phyloP scores from a whole-genome alignment of 64 coral and sea anemone species.

The Pocillopora damicornis region DNA sequence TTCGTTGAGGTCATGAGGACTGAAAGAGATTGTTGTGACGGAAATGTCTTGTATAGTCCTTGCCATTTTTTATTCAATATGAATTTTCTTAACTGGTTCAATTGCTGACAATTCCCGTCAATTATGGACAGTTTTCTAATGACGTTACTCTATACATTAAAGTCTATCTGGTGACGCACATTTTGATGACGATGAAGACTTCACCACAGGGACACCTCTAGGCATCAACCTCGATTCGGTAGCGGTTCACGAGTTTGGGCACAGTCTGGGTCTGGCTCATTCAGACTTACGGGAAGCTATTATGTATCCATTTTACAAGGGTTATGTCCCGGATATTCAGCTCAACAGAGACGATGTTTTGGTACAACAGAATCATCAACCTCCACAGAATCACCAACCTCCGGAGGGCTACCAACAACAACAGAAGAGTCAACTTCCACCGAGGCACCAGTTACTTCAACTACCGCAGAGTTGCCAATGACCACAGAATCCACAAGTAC shows the following conservation, averaged over 20 bases:
- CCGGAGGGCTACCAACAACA: not conserved
- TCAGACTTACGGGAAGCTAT: constrained; percentile 37
- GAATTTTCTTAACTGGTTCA: too few species aligned
- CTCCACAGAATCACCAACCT: not conserved
- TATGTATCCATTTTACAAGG: constrained; percentile 65
- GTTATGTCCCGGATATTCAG: constrained; percentile 38
- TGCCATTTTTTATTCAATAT: too few species aligned
- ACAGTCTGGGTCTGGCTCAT: constrained; percentile 67
- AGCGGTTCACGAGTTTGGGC: constrained; percentile 75
- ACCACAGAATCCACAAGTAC: too few species aligned
- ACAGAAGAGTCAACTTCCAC: not conserved
- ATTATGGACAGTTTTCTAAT: too few species aligned
- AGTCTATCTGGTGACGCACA: constrained; percentile 66
- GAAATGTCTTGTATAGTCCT: too few species aligned
- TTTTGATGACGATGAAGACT: constrained; percentile 63
- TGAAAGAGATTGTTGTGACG: too few species aligned
- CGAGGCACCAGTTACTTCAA: not conserved
- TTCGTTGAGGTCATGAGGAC: too few species aligned
- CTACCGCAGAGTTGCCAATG: too few species aligned
- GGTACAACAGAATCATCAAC: not conserved
- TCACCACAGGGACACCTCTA: constrained; percentile 1
- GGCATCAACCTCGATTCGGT: constrained; percentile 73
- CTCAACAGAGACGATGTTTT: constrained; percentile 38
- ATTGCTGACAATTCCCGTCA: too few species aligned
- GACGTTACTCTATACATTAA: not conserved